phyloP scores from a whole-genome alignment of 2,113 vertebrate genomes.

The Penelope pileata region DNA sequence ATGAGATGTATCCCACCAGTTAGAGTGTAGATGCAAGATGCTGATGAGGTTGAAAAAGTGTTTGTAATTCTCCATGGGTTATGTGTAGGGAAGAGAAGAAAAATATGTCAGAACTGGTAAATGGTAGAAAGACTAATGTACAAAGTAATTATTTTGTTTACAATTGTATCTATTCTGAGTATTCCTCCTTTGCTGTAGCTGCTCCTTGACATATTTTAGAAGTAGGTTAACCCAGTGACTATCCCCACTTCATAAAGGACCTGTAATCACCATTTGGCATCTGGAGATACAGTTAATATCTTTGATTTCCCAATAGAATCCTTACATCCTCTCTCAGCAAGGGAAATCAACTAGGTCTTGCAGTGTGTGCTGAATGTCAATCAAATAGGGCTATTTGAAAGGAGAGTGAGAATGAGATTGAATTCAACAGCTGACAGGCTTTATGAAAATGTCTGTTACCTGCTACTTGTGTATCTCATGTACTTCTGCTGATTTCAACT shows the following conservation, averaged over 20 bases:
- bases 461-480: background rate
- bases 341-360: slow-evolving; percentile 14
- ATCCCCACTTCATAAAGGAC: background rate
- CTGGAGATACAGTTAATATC: slow-evolving; percentile 27
- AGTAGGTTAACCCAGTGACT: background rate
- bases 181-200: background rate
- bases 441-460: slow-evolving; percentile 42
- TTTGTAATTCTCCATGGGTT: background rate
- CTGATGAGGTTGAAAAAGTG: background rate
- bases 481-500: slow-evolving; percentile 25
- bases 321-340: background rate
- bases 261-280: background rate
- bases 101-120: background rate
- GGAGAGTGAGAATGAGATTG: background rate
- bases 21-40: background rate
- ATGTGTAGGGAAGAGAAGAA: background rate
- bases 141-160: slow-evolving; percentile 11
- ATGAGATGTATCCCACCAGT: background rate
- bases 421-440: slow-evolving; percentile 40
- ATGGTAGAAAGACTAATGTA: background rate
- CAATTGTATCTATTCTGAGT: background rate
- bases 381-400: background rate
- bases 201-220: background rate
- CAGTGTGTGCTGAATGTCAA: slow-evolving; percentile 11
- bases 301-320: slow-evolving; percentile 37